A percentile compares a stretch with the other conserved stretches of the same genome.
phyloP scores from a whole-genome alignment of 2,888 invertebrate species.

The Oxystoma pomonae region DNA sequence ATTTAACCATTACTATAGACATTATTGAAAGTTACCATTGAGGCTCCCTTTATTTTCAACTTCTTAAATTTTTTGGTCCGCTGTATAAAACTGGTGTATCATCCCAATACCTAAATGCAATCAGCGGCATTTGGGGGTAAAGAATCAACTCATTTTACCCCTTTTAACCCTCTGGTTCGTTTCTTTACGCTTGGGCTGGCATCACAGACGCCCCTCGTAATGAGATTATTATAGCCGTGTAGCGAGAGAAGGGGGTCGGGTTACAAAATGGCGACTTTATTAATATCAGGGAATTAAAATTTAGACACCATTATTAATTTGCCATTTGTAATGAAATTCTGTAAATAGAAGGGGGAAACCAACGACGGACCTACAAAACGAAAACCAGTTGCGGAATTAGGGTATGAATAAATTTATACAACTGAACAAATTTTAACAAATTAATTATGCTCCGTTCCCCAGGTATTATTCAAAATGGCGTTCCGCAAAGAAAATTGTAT shows the following conservation, averaged over 20 bases:
- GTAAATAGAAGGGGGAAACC: conserved; percentile 1
- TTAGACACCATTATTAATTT: conserved; percentile 34
- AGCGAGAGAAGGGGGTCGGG: conserved; percentile 36
- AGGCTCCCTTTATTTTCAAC: no score
- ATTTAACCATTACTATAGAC: no score
- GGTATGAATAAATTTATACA: neutral
- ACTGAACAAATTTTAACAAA: neutral
- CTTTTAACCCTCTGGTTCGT: conserved; percentile 36
- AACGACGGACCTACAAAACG: neutral
- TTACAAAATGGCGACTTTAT: conserved; percentile 47
- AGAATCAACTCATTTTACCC: conserved; percentile 33
- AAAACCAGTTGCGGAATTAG: neutral
- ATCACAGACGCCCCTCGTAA: conserved; percentile 48
- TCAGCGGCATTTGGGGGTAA: conserved; percentile 25
- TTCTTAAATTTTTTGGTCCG: neutral
- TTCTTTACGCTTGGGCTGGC: conserved; percentile 45
- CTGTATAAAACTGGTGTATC: neutral
- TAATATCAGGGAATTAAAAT: conserved; percentile 38
- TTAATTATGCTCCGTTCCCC: neutral
- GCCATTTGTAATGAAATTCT: conserved; percentile 23
- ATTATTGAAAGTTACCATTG: no score
- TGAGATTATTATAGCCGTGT: conserved; percentile 49
- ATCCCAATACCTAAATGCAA: neutral
- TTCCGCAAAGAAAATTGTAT: neutral
- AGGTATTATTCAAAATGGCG: neutral